phyloP scores from a whole-genome alignment of 2,888 invertebrate genomes.

The Steinernema hermaphroditum region DNA sequence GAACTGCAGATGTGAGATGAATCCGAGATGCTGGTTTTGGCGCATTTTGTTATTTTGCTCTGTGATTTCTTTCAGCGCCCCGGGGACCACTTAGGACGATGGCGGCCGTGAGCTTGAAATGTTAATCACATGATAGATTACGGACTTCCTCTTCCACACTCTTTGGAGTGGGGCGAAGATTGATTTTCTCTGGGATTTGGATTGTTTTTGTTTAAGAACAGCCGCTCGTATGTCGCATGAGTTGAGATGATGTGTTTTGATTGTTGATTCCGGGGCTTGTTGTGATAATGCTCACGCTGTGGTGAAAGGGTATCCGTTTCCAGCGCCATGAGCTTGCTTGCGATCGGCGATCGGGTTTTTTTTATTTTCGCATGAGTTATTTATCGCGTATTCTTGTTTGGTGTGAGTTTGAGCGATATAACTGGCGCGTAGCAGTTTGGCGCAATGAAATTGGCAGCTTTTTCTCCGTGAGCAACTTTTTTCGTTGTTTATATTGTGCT shows the following conservation, averaged over 20 bases:
- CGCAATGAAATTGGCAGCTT: background rate
- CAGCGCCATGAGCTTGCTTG: too few species aligned
- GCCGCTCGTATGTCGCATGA: background rate
- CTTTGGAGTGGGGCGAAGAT: too few species aligned
- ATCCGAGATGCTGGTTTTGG: background rate
- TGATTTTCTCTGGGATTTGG: background rate
- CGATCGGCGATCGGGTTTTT: too few species aligned
- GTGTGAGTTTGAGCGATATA: background rate
- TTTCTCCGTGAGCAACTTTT: background rate
- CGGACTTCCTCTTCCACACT: too few species aligned
- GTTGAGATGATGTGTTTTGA: background rate
- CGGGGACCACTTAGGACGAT: too few species aligned
- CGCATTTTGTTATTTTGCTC: background rate
- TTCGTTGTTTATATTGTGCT: background rate
- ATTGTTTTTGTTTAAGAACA: background rate
- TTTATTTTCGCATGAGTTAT: background rate
- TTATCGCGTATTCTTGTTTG: background rate
- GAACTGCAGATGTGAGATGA: too few species aligned
- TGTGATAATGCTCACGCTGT: background rate
- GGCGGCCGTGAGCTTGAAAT: background rate
- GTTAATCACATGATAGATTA: background rate
- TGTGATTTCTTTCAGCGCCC: too few species aligned
- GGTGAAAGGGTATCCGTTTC: background rate
- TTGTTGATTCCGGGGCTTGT: background rate
- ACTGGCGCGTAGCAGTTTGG: background rate